Evolutionary conservation across 2,797 vertebrate genomes (phyloP).

Genomic region (Ceryle rudis): DNA sequence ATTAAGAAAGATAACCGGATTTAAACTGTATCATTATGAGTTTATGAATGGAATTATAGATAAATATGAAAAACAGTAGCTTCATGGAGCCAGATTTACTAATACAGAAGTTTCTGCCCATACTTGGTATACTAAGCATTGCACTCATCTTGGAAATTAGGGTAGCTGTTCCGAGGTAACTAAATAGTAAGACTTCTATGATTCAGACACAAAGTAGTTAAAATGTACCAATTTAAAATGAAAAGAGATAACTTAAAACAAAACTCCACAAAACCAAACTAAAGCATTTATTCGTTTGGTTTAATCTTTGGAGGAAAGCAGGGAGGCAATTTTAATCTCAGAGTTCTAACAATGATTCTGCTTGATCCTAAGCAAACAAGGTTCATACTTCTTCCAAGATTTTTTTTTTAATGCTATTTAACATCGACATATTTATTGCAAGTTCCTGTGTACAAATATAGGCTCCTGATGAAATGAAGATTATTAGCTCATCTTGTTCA

Average conservation of each 20-base stretch:
- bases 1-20: neutral
- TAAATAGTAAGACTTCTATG: neutral
- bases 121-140: neutral
- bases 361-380: neutral
- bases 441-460: neutral
- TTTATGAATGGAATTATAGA: neutral
- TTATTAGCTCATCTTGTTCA: neutral
- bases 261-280: neutral
- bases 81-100: neutral
- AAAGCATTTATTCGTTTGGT: neutral
- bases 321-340: neutral
- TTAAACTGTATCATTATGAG: neutral
- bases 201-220: neutral
- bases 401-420: neutral
- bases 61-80: neutral
- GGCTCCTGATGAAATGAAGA: neutral
- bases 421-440: neutral
- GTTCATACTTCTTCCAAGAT: neutral
- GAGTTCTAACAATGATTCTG: neutral
- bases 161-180: neutral
- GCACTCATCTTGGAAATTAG: neutral
- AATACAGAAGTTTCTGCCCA: neutral
- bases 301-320: neutral
- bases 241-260: neutral
- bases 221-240: neutral